Percentiles rank a stretch among this genome's conserved stretches.
phyloP scores from a whole-genome alignment of 2,113 vertebrate species.

The Elephas maximus region DNA sequence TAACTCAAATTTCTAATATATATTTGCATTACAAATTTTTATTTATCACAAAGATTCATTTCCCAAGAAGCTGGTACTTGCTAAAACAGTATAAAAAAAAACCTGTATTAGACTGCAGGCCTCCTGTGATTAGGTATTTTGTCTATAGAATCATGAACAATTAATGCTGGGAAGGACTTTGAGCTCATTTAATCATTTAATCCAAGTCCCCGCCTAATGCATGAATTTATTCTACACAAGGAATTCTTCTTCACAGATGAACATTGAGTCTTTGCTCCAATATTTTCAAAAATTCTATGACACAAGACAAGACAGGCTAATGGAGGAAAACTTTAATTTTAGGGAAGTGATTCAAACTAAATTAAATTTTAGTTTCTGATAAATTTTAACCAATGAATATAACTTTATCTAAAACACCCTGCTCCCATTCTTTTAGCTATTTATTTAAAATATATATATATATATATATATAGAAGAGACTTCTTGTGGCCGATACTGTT shows the following conservation, averaged over 20 bases:
- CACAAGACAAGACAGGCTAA: not conserved
- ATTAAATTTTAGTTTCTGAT: not conserved
- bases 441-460: not conserved
- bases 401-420: not conserved
- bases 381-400: not conserved
- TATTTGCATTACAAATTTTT: conserved; percentile 10
- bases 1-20: conserved; percentile 43
- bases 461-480: not conserved
- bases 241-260: not conserved
- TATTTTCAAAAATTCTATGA: not conserved
- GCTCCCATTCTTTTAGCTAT: not conserved
- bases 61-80: not conserved
- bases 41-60: conserved; percentile 32
- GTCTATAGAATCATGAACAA: conserved; percentile 18
- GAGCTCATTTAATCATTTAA: conserved; percentile 46
- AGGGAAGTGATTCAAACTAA: not conserved
- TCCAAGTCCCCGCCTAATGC: not conserved
- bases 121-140: not conserved
- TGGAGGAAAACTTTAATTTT: not conserved
- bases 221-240: not conserved
- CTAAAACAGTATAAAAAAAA: not conserved
- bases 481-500: not conserved
- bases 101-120: not conserved
- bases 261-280: not conserved
- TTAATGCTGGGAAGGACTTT: not conserved